Percentiles rank a stretch among this genome's conserved stretches.
phyloP scores from a whole-genome alignment of 2,797 vertebrate genomes.

The Enoplosus armatus region DNA sequence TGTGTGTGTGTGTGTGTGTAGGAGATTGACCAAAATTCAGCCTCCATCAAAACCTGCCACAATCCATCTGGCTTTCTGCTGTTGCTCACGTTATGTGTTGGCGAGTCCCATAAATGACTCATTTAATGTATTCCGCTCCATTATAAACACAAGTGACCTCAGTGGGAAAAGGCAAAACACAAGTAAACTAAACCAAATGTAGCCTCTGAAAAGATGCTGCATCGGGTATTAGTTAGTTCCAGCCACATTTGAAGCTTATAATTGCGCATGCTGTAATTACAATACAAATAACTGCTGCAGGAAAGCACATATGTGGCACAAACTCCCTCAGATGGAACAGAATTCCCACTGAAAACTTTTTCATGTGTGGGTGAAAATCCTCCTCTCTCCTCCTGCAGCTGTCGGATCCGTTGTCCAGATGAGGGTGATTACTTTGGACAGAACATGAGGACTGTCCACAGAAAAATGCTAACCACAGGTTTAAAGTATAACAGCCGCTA shows the following conservation, averaged over 20 bases:
- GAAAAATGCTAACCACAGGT: slow-evolving; percentile 74
- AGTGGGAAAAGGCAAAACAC: slow-evolving; percentile 37
- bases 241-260: slow-evolving; percentile 74
- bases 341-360: slow-evolving; percentile 54
- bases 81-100: slow-evolving; percentile 28
- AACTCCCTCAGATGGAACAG: slow-evolving; percentile 53
- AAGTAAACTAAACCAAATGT: slow-evolving; percentile 58
- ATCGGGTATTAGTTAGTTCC: slow-evolving; percentile 67
- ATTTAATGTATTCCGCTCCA: slow-evolving; percentile 46
- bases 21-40: slow-evolving; percentile 31
- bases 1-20: slow-evolving; percentile 7
- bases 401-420: slow-evolving; percentile 74
- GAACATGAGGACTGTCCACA: slow-evolving; percentile 70
- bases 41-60: slow-evolving; percentile 39
- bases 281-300: slow-evolving; percentile 61
- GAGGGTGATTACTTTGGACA: slow-evolving; percentile 79
- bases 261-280: slow-evolving; percentile 69
- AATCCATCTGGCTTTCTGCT: slow-evolving; percentile 53
- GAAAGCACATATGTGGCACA: slow-evolving; percentile 64
- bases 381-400: slow-evolving; percentile 58
- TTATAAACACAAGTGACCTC: slow-evolving; percentile 50
- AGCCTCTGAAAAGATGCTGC: slow-evolving; percentile 50
- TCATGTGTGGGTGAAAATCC: slow-evolving; percentile 61
- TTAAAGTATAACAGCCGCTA: slow-evolving; percentile 78
- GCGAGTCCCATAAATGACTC: slow-evolving; percentile 52